Conservation (phyloP, 2,888 invertebrate genomes). For the Polydrusus tereticollis region DNA sequence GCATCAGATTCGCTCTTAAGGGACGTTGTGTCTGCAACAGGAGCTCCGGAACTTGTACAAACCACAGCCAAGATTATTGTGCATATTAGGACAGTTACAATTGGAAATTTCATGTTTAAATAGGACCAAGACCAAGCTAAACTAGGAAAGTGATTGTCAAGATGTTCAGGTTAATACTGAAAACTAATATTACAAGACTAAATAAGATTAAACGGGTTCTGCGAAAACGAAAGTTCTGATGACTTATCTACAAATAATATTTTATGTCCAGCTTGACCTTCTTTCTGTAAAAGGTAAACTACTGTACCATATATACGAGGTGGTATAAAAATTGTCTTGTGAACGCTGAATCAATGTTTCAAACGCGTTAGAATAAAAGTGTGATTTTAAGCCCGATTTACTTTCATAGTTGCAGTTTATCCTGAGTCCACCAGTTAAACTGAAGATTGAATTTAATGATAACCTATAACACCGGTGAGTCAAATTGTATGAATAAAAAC, state of each 20-base stretch:
- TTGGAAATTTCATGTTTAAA: conserved; percentile 18
- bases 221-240: conserved; percentile 40
- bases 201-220: conserved; percentile 19
- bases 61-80: conserved; percentile 26
- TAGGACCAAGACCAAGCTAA: neutral
- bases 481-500: too few species aligned
- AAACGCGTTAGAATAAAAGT: too few species aligned
- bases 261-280: conserved; percentile 41
- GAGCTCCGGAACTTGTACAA: conserved; percentile 29
- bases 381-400: too few species aligned
- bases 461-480: too few species aligned
- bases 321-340: neutral
- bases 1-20: conserved; percentile 41
- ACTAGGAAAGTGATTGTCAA: neutral
- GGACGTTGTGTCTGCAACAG: conserved; percentile 34
- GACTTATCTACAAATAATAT: conserved; percentile 31
- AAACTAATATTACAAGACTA: neutral
- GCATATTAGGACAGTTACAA: conserved; percentile 19
- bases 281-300: conserved; percentile 37
- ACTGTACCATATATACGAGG: conserved; percentile 34
- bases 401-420: too few species aligned
- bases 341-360: neutral
- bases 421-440: too few species aligned
- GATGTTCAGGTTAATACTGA: neutral
- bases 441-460: too few species aligned